These are phyloP conservation scores for Melitaea athalia DNA, from an alignment of 2,888 invertebrate species.

Conservation along the genomic window DNA sequence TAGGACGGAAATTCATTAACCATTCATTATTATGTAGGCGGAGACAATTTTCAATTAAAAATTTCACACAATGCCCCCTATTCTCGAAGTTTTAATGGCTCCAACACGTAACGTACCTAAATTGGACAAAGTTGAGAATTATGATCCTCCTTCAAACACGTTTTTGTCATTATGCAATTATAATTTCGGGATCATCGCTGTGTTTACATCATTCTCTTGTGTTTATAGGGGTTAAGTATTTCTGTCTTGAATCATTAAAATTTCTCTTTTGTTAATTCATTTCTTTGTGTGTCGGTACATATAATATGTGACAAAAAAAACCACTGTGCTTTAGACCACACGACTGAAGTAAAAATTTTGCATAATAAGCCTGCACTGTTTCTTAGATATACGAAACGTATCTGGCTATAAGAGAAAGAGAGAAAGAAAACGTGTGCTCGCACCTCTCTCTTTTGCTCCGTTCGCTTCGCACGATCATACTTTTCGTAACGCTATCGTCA, in stretches of 20 bases:
- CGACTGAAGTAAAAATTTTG: no score
- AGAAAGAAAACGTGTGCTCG: no score
- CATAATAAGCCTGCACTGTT: no score
- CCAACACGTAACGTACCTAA: slow-evolving; percentile 34
- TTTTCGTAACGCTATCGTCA: no score
- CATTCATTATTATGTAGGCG: not conserved
- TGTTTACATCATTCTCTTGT: slow-evolving; percentile 5
- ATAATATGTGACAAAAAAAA: no score
- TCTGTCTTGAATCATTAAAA: not conserved
- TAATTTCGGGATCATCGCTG: slow-evolving; percentile 19
- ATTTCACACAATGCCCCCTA: slow-evolving; percentile 18
- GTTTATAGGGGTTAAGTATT: not conserved
- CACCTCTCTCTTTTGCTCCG: no score
- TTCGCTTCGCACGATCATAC: no score
- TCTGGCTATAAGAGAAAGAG: no score
- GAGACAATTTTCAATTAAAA: slow-evolving; percentile 11
- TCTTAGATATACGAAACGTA: no score
- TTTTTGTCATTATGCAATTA: slow-evolving; percentile 22
- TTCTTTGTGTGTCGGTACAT: no score
- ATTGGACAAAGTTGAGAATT: slow-evolving; percentile 31
- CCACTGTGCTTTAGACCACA: no score
- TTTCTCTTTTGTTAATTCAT: not conserved
- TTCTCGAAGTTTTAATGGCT: slow-evolving; percentile 38
- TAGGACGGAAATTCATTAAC: not conserved
- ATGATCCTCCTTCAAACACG: slow-evolving; percentile 20